These are phyloP conservation scores for Aelia acuminata DNA, from an alignment of 2,888 invertebrate genomes.

Conservation along the genomic window DNA sequence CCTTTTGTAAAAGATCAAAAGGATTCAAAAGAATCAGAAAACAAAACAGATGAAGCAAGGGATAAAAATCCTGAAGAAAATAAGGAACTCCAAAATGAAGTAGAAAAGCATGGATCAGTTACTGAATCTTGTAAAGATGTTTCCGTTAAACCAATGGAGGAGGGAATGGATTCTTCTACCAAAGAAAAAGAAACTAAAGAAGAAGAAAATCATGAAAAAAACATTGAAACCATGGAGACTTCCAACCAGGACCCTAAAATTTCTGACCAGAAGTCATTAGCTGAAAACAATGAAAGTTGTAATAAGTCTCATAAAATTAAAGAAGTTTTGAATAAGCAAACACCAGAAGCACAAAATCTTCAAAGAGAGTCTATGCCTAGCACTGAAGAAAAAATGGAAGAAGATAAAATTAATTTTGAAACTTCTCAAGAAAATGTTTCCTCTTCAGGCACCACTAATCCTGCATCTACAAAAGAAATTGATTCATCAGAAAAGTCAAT, in stretches of 20 bases:
- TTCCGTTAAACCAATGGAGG: not conserved
- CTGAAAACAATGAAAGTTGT: not conserved
- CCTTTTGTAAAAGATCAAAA: conserved; percentile 16
- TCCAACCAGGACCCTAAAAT: not conserved
- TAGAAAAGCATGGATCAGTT: not conserved
- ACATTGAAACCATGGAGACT: not conserved
- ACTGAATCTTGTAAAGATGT: not conserved
- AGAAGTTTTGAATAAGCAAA: not conserved
- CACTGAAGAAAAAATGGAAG: conserved; percentile 46
- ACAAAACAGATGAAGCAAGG: not conserved
- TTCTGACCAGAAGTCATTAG: not conserved
- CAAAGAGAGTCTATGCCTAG: not conserved
- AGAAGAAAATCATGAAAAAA: not conserved
- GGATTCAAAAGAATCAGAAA: conserved; percentile 14
- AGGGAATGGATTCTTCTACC: not conserved
- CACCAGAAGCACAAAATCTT: not conserved
- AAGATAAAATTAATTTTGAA: not conserved
- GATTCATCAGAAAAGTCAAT: conserved; percentile 4
- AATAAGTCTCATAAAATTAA: not conserved
- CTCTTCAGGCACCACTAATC: not conserved
- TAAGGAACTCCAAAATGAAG: not conserved
- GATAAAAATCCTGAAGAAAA: not conserved
- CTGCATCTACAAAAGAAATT: not conserved
- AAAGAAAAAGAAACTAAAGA: not conserved
- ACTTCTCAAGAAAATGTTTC: not conserved